Evolutionary conservation across 2,888 invertebrate genomes (phyloP).

Genomic region (Platycheirus albimanus): DNA sequence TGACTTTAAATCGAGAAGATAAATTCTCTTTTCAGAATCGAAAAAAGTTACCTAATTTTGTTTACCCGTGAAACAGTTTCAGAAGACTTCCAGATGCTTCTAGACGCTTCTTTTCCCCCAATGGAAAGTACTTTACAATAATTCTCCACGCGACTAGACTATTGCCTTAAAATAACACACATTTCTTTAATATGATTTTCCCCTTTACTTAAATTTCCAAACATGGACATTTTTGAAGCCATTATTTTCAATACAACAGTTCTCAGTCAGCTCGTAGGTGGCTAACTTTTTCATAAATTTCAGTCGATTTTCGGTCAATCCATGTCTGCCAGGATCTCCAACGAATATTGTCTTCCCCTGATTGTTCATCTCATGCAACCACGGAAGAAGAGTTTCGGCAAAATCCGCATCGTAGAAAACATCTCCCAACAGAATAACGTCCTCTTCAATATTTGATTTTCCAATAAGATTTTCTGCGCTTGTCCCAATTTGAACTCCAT

Average conservation of each 20-base stretch:
- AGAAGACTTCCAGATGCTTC: too few relatives aligned
- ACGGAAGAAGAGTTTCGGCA: slow-evolving; percentile 83
- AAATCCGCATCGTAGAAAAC: slow-evolving; percentile 87
- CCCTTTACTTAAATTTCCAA: slow-evolving; percentile 78
- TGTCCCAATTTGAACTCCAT: slow-evolving; percentile 82
- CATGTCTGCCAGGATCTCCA: slow-evolving; percentile 86
- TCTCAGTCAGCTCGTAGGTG: slow-evolving; percentile 83
- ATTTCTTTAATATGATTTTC: too few relatives aligned
- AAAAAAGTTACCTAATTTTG: too few relatives aligned
- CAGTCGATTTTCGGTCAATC: slow-evolving; percentile 82
- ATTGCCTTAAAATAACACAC: too few relatives aligned
- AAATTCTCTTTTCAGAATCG: too few relatives aligned
- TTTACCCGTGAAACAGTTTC: too few relatives aligned
- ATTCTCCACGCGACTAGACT: too few relatives aligned
- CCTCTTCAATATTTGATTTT: slow-evolving; percentile 79
- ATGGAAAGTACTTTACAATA: too few relatives aligned
- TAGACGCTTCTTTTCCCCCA: too few relatives aligned
- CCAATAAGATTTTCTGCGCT: slow-evolving; percentile 83
- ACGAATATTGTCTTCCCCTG: slow-evolving; percentile 83
- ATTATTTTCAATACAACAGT: slow-evolving; percentile 84
- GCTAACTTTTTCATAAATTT: slow-evolving; percentile 81
- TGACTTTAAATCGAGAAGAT: too few relatives aligned
- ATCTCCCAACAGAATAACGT: slow-evolving; percentile 87
- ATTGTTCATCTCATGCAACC: slow-evolving; percentile 83
- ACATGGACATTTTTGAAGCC: slow-evolving; percentile 84